Evolutionary conservation across 2,797 vertebrate species (phyloP), one percentile per base, ranked within the genome.

Genomic region (Ceryle rudis): DNA sequence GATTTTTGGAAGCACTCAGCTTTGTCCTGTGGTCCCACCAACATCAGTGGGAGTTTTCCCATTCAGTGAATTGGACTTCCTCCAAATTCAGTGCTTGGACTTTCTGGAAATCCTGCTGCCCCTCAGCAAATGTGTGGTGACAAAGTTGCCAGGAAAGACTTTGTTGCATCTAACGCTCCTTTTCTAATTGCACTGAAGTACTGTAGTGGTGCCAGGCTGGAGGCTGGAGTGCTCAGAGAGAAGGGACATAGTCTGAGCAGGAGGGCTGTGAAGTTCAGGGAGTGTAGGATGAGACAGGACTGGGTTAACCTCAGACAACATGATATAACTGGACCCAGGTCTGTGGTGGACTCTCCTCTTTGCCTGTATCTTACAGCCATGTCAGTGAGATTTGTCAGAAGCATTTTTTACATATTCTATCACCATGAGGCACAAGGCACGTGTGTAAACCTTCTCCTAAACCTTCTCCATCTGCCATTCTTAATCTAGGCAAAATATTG

Each of bases 71-170:
- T 8, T 75, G 71, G 64, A 33, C 16, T 85, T 41, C 11, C 44
- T 88, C 83, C 92, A 82, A 44, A 70, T 15, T 37, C 66, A 64
- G 28, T 16, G 52, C 44, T 86, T 6, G n/a, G 62, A 51, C n/a
- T 82, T 95, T 70, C 86, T 91, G 91, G 89, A 90, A 89, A 75
- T 81, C 57, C 90, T 82, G 42, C 65, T 88, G 67, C 33, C 82
- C 33, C 28, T 11, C 49, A 61, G 26, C 22, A 86, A 84, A 5
- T 0, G 0, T 0, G 3, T 5, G 17, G 22, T n/a, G 62, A 15
- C 0, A 0, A 64, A 26, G 41, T 4, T 86, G 46, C 85, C 85
- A 58, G 75, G 42, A 58, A 46, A 69, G 75, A 17, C 15, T 81
- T 35, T 13, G 57, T 49, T 58, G 65, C 35, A 23, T 14, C 49